These are phyloP conservation scores for Nomada flava DNA, from an alignment of 2,888 invertebrate species.

Conservation along the genomic window DNA sequence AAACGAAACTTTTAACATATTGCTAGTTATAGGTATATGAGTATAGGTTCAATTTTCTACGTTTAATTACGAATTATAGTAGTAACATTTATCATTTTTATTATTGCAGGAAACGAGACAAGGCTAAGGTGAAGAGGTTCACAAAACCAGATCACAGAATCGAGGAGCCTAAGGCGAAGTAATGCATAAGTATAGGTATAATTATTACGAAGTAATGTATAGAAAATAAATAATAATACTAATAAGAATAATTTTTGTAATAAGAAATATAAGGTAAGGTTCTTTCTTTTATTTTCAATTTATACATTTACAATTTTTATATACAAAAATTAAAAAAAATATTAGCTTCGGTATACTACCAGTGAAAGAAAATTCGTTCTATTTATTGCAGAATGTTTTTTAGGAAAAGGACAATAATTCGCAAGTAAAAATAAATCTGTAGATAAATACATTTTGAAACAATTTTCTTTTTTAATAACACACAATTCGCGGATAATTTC, in stretches of 20 bases:
- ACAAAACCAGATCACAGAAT: conserved; percentile 86
- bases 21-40: background rate
- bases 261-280: background rate
- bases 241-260: conserved; percentile 2
- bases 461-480: too few relatives aligned
- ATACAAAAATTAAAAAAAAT: too few relatives aligned
- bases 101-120: conserved; percentile 87
- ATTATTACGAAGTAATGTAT: conserved; percentile 21
- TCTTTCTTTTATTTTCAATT: too few relatives aligned
- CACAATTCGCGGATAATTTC: background rate
- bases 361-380: too few relatives aligned
- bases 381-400: too few relatives aligned
- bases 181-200: conserved; percentile 7
- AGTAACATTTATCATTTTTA: conserved; percentile 25
- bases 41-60: background rate
- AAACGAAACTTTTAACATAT: background rate
- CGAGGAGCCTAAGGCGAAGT: conserved; percentile 69
- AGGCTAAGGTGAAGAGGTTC: conserved; percentile 90
- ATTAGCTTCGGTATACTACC: too few relatives aligned
- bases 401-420: too few relatives aligned
- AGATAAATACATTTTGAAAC: too few relatives aligned
- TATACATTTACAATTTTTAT: too few relatives aligned
- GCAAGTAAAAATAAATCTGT: too few relatives aligned
- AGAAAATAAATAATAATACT: conserved; percentile 19
- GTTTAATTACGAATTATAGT: background rate